phyloP scores from a whole-genome alignment of 2,888 invertebrate species.

The Autographa pulchrina region DNA sequence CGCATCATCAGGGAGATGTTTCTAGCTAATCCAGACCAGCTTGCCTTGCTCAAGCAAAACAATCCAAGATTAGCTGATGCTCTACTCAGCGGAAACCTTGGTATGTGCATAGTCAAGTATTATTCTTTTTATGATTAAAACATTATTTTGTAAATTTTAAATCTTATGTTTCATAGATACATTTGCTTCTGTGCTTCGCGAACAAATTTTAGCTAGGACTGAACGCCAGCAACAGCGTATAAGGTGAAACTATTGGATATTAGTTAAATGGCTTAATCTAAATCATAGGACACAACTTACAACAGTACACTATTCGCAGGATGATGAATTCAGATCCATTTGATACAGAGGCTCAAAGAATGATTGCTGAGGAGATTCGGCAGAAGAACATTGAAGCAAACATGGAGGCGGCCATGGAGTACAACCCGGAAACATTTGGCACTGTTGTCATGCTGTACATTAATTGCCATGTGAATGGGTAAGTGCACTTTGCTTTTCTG shows the following conservation, averaged over 20 bases:
- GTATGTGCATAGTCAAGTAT: slow-evolving; percentile 76
- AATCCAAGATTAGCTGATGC: slow-evolving; percentile 98
- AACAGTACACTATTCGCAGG: slow-evolving; percentile 75
- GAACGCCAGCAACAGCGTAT: slow-evolving; percentile 95
- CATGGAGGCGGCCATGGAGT: slow-evolving; percentile 99
- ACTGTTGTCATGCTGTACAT: slow-evolving; percentile 99
- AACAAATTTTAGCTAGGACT: slow-evolving; percentile 95
- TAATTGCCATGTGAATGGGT: slow-evolving; percentile 98
- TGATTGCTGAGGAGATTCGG: slow-evolving; percentile 98
- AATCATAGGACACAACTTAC: slow-evolving; percentile 31
- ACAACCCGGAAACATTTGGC: slow-evolving; percentile 99
- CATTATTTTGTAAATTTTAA: slow-evolving; percentile 43
- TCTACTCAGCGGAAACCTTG: slow-evolving; percentile 94
- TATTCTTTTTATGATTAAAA: not conserved
- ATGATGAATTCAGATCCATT: slow-evolving; percentile 98
- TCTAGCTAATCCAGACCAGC: slow-evolving; percentile 96
- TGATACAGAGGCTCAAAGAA: slow-evolving; percentile 97
- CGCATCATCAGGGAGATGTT: slow-evolving; percentile 96
- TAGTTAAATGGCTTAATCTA: slow-evolving; percentile 35
- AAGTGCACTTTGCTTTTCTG: slow-evolving; percentile 24
- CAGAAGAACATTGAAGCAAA: slow-evolving; percentile 99
- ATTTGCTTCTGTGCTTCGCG: slow-evolving; percentile 94
- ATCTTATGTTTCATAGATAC: slow-evolving; percentile 89
- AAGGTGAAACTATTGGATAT: slow-evolving; percentile 69
- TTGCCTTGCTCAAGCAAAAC: slow-evolving; percentile 97